Percentiles rank a stretch among this genome's conserved stretches.
phyloP scores from a whole-genome alignment of 64 coral and sea anemone species.

The Pocillopora verrucosa region DNA sequence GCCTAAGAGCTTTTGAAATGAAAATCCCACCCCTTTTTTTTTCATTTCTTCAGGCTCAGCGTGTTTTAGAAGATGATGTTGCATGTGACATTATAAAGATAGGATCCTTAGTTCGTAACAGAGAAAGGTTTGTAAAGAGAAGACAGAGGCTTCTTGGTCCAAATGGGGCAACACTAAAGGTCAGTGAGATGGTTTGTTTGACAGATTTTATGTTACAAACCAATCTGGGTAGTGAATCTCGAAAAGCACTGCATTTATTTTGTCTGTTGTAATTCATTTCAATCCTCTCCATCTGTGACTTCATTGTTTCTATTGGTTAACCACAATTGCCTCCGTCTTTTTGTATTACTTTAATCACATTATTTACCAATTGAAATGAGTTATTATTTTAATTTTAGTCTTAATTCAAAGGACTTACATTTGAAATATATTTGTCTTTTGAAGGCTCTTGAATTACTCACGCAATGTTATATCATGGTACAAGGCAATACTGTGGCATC shows the following conservation, averaged over 20 bases:
- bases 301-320: no score
- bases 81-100: slow-evolving; percentile 95
- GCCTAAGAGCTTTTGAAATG: no score
- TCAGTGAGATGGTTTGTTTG: background rate
- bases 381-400: background rate
- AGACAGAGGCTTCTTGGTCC: slow-evolving; percentile 92
- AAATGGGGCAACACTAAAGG: slow-evolving; percentile 98
- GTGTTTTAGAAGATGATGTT: slow-evolving; percentile 88
- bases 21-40: background rate
- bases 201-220: no score
- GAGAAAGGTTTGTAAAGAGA: slow-evolving; percentile 99
- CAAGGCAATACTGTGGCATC: slow-evolving; percentile 94
- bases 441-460: slow-evolving; percentile 91
- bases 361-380: background rate
- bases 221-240: no score
- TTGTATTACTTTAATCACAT: no score
- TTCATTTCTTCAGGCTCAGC: slow-evolving; percentile 51
- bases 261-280: no score
- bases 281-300: no score
- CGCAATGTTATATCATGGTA: slow-evolving; percentile 98
- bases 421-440: slow-evolving; percentile 9
- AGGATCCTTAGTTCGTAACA: slow-evolving; percentile 87
- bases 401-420: background rate
- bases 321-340: no score
- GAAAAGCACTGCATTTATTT: no score